Percentiles rank a stretch among this genome's conserved stretches.
phyloP scores from a whole-genome alignment of 2,113 vertebrate species.

The Cyanoderma ruficeps region DNA sequence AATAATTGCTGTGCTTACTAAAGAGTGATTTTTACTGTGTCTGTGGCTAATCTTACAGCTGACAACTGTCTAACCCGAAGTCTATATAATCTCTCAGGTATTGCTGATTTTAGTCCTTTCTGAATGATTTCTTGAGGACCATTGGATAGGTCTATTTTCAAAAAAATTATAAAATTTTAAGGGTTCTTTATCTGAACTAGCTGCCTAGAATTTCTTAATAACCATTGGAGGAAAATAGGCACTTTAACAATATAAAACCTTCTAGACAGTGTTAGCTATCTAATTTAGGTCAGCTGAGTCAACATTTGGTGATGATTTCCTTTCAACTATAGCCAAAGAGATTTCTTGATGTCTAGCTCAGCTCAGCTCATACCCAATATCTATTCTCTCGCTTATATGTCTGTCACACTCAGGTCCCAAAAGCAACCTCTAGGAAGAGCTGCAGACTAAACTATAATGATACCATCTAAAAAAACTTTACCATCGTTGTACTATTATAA shows the following conservation, averaged over 20 bases:
- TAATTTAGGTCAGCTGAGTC: background rate
- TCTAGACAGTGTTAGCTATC: background rate
- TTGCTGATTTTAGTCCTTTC: background rate
- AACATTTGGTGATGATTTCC: background rate
- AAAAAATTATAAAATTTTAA: background rate
- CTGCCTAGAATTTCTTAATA: background rate
- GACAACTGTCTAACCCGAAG: accelerated
- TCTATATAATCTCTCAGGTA: background rate
- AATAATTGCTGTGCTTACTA: background rate
- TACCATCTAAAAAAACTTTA: background rate
- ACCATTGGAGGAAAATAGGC: background rate
- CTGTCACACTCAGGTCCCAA: background rate
- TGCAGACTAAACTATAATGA: background rate
- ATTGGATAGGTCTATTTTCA: background rate
- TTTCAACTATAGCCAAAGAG: background rate
- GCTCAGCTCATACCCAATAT: background rate
- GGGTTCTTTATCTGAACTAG: background rate
- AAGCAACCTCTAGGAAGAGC: background rate
- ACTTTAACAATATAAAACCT: background rate
- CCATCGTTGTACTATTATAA: background rate
- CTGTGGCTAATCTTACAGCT: background rate
- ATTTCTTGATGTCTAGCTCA: background rate
- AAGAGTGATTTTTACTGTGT: background rate
- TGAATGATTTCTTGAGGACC: background rate
- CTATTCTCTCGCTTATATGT: background rate